Evolutionary conservation across 2,113 vertebrate genomes (phyloP).

Genomic region (Anarrhichthys ocellatus): DNA sequence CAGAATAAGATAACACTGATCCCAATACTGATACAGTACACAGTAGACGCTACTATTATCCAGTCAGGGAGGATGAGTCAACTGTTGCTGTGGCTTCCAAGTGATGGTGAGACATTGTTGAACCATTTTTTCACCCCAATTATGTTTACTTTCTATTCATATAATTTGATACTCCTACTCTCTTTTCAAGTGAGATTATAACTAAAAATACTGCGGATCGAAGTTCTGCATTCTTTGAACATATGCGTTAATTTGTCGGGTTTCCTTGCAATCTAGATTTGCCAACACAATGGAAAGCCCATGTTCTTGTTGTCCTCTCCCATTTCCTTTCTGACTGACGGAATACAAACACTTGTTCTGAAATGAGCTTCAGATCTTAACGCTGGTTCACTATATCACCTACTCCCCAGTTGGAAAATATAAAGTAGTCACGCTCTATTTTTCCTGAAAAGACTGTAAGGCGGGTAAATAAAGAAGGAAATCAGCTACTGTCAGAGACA

Average conservation of each 20-base stretch:
- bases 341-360: conserved; percentile 61
- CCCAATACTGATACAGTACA: conserved; percentile 72
- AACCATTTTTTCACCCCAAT: conserved; percentile 55
- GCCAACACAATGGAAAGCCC: conserved; percentile 59
- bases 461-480: conserved; percentile 57
- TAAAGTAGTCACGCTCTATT: conserved; percentile 76
- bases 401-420: conserved; percentile 51
- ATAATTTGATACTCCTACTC: conserved; percentile 63
- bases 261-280: conserved; percentile 61
- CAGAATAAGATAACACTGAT: conserved; percentile 75
- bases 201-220: conserved; percentile 76
- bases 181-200: conserved; percentile 78
- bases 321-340: conserved; percentile 52
- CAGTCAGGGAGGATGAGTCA: conserved; percentile 77
- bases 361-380: conserved; percentile 66
- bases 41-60: conserved; percentile 74
- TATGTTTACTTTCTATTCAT: conserved; percentile 64
- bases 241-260: conserved; percentile 56
- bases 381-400: conserved; percentile 62
- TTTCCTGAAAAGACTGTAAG: conserved; percentile 71
- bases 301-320: conserved; percentile 45
- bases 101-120: conserved; percentile 63
- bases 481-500: conserved; percentile 53
- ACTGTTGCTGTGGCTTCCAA: conserved; percentile 71
- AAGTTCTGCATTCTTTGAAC: conserved; percentile 68